A percentile compares a stretch with the other conserved stretches of the same genome.
phyloP scores from a whole-genome alignment of 2,888 invertebrate genomes.

The Nephrotoma flavescens region DNA sequence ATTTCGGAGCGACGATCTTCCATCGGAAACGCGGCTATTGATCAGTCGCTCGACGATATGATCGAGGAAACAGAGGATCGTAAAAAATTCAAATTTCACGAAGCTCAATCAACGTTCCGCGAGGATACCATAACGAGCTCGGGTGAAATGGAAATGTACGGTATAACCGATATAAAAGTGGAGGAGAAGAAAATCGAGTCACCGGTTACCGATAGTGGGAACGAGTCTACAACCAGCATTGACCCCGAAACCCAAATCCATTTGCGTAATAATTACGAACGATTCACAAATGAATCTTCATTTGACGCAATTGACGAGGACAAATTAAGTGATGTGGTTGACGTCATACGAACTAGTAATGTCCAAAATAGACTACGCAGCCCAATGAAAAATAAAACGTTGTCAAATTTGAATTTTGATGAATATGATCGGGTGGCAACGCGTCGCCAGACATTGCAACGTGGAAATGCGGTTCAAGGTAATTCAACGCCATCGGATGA shows the following conservation, averaged over 20 bases:
- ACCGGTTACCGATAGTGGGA: not conserved
- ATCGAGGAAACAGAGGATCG: conserved; percentile 16
- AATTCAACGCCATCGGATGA: conserved; percentile 28
- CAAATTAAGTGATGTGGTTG: not conserved
- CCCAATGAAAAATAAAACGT: not conserved
- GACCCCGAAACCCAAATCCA: not conserved
- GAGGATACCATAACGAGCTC: conserved; percentile 6
- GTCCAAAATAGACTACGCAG: not conserved
- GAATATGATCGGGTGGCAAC: conserved; percentile 19
- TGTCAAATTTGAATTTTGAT: conserved; percentile 9
- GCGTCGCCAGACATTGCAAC: conserved; percentile 25
- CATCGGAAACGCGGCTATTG: conserved; percentile 28
- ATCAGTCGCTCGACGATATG: conserved; percentile 25
- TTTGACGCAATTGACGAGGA: conserved; percentile 3
- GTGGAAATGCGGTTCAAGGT: conserved; percentile 28
- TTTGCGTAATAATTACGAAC: not conserved
- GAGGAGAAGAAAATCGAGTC: conserved; percentile 9
- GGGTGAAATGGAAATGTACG: conserved; percentile 7
- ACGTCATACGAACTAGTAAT: not conserved
- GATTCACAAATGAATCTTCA: not conserved
- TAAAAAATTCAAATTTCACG: not conserved
- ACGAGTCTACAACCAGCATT: not conserved
- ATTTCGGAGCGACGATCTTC: conserved; percentile 21
- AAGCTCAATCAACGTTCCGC: conserved; percentile 1
- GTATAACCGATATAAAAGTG: conserved; percentile 13